Conservation (phyloP, 2,113 vertebrate species). For the Pseudopodoces humilis region DNA sequence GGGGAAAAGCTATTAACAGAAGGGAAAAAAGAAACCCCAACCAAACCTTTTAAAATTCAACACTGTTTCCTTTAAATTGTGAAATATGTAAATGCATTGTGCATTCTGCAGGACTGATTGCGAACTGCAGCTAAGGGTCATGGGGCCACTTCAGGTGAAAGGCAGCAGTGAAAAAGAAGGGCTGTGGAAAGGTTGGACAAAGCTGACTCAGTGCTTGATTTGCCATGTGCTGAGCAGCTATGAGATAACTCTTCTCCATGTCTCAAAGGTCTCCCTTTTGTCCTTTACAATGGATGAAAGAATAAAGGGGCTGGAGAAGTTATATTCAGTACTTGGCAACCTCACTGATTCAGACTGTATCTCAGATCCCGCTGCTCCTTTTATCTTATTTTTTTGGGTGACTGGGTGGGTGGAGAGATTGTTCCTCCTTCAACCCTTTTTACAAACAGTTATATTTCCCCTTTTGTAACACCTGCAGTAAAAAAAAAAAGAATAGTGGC, state of each 20-base stretch:
- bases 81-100: not conserved
- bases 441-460: not conserved
- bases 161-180: not conserved
- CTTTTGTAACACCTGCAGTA: not conserved
- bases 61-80: not conserved
- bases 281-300: not conserved
- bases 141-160: not conserved
- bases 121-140: not conserved
- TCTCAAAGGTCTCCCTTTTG: not conserved
- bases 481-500: not conserved
- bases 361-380: not conserved
- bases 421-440: not conserved
- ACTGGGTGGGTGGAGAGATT: not conserved
- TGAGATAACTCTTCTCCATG: not conserved
- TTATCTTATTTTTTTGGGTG: not conserved
- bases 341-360: not conserved
- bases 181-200: not conserved
- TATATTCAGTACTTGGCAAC: not conserved
- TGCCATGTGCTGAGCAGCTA: not conserved
- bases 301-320: not conserved
- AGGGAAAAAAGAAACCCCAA: rapidly evolving
- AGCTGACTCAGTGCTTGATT: not conserved
- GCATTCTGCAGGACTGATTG: not conserved
- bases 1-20: not conserved
- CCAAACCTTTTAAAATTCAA: not conserved